Percentiles rank a stretch among this genome's conserved stretches.
These are phyloP conservation scores for Aphidius gifuensis DNA, from an alignment of 1,140 invertebrate species.

Conservation along the genomic window DNA sequence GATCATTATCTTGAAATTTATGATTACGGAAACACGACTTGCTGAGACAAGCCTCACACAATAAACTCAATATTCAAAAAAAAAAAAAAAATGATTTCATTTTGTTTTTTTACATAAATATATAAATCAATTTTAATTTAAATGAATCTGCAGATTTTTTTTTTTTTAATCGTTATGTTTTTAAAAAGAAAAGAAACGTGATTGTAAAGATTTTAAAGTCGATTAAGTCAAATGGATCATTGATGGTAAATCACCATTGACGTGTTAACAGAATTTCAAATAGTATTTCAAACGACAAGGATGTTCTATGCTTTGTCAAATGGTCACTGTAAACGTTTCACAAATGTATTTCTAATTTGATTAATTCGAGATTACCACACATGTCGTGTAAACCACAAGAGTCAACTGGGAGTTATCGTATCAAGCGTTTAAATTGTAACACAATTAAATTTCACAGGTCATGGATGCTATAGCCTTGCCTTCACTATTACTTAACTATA, in stretches of 20 bases:
- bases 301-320: neutral
- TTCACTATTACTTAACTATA: no score
- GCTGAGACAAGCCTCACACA: neutral
- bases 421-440: conserved; percentile 19
- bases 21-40: conserved; percentile 30
- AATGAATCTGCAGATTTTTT: no score
- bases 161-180: no score
- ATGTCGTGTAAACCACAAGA: conserved; percentile 18
- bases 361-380: conserved; percentile 27
- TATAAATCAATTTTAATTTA: no score
- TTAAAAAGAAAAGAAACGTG: no score
- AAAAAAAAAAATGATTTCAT: no score
- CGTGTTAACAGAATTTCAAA: conserved; percentile 5
- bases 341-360: conserved; percentile 20
- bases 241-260: neutral
- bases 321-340: neutral
- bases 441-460: conserved; percentile 22
- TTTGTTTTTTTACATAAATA: no score
- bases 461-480: neutral
- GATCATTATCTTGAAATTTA: conserved; percentile 54
- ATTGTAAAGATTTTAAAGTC: no score
- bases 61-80: no score
- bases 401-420: neutral
- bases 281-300: conserved; percentile 10
- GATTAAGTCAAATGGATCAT: no score